Base-by-base conservation (phyloP, 2,113 vertebrate genomes). In the Paradoxurus hermaphroditus region DNA sequence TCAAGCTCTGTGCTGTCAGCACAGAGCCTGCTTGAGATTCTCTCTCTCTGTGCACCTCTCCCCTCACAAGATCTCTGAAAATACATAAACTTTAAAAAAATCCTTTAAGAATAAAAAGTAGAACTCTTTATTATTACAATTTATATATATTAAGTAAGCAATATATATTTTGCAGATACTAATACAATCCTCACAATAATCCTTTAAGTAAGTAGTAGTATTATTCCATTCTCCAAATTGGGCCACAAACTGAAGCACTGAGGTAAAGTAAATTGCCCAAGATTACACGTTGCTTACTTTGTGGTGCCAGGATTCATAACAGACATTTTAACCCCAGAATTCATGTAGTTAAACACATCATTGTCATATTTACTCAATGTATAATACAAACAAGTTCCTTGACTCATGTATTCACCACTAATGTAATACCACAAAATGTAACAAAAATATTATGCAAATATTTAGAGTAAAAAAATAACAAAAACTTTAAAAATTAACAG, bases 141-240 rank as follows among this genome's bases (percentile, higher is more conserved):
- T 86, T 18, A 39, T 16, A 27, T 68, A 84, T 88, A 68, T 25
- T 86, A 49, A 96, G 4, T 7, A 62, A 4, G 4, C 41, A 41
- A 89, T 49, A 81, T 18, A 59, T 15, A 4, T 65, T 78, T 88
- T n/a, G 85, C 14, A 93, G 23, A 63, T 44, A 34, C 44, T 51
- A 78, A 83, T 21, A 51, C 56, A 77, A 67, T 65, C 25, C 1
- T 93, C 23, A 73, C 9, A 84, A 53, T 3, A 44, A 82, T 1
- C 0, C 7, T 89, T 88, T 86, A 82, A 11, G 8, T 67, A 78
- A 46, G 36, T 91, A 29, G 18, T 90, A 67, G 88, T 87, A 89
- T 86, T 96, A 63, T 83, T 15, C n/a, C 70, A 67, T 63, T 94
- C 56, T 86, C 39, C 75, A 84, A 14, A 95, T 27, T 93, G 53